Evolutionary conservation across 2,797 vertebrate species (phyloP).

Genomic region (Lutjanus campechanus): DNA sequence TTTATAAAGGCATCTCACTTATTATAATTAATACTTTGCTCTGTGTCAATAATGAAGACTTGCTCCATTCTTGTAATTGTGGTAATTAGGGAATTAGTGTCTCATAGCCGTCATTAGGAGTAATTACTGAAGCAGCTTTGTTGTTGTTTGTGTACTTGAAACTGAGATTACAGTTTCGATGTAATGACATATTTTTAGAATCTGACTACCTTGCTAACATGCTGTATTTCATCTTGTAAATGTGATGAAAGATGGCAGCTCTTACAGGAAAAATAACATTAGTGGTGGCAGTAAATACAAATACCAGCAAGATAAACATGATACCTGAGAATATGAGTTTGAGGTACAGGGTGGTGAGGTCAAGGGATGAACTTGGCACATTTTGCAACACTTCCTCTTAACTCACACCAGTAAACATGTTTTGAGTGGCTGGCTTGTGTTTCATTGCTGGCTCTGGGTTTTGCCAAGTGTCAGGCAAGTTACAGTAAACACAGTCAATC

Average conservation of each 20-base stretch:
- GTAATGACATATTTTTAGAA: background rate
- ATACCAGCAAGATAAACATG: constrained; percentile 28
- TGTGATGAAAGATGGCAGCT: constrained; percentile 30
- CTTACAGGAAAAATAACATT: constrained; percentile 42
- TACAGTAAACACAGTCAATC: constrained; percentile 68
- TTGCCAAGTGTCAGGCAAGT: constrained; percentile 33
- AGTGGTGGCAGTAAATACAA: constrained; percentile 31
- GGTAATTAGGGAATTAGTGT: no score
- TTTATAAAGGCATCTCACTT: background rate
- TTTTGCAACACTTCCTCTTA: constrained; percentile 39
- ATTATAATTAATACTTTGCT: no score
- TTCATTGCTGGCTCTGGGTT: constrained; percentile 34
- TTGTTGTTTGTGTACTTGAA: background rate
- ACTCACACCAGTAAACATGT: constrained; percentile 69
- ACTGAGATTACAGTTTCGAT: background rate
- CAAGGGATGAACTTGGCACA: background rate
- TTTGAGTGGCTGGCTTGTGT: constrained; percentile 52
- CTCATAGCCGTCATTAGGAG: no score
- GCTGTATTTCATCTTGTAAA: constrained; percentile 7
- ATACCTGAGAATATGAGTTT: constrained; percentile 2
- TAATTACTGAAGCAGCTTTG: background rate
- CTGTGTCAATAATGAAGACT: background rate
- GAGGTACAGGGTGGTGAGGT: rapidly evolving
- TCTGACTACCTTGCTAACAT: constrained; percentile 4
- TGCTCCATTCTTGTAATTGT: background rate